Conservation (phyloP, 2,888 invertebrate species). For the Sphaerophoria rueppellii region DNA sequence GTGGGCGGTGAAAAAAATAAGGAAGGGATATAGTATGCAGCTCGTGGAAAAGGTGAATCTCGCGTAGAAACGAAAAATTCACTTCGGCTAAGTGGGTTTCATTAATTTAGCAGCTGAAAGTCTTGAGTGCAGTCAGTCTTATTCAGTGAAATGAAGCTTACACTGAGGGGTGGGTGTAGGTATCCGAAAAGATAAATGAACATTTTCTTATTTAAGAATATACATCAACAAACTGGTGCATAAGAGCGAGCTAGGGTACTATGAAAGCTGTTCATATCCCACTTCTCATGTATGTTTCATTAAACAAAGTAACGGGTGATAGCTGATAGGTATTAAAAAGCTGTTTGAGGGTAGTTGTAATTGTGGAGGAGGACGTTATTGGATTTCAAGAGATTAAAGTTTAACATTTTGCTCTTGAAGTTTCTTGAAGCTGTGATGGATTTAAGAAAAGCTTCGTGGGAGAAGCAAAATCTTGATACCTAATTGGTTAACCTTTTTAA, state of each 20-base stretch:
- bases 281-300: conserved; percentile 15
- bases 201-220: conserved; percentile 35
- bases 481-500: no score
- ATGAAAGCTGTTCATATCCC: conserved; percentile 34
- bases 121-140: conserved; percentile 70
- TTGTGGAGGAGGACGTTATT: conserved; percentile 30
- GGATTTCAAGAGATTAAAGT: conserved; percentile 44
- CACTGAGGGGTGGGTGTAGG: conserved; percentile 42
- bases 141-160: conserved; percentile 38
- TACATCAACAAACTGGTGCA: neutral
- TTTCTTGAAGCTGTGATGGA: no score
- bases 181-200: conserved; percentile 67
- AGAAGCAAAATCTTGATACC: no score
- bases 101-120: conserved; percentile 66
- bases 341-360: neutral
- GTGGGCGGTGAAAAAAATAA: neutral
- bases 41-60: conserved; percentile 20
- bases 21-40: neutral
- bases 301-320: neutral
- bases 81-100: conserved; percentile 64
- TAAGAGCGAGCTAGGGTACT: neutral
- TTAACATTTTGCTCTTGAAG: neutral
- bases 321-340: conserved; percentile 15
- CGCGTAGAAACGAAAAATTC: conserved; percentile 53
- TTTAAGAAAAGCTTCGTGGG: no score